A percentile compares a stretch with the other conserved stretches of the same genome.
Evolutionary conservation across 2,797 vertebrate genomes (phyloP).

Genomic region (Sylvia borin): DNA sequence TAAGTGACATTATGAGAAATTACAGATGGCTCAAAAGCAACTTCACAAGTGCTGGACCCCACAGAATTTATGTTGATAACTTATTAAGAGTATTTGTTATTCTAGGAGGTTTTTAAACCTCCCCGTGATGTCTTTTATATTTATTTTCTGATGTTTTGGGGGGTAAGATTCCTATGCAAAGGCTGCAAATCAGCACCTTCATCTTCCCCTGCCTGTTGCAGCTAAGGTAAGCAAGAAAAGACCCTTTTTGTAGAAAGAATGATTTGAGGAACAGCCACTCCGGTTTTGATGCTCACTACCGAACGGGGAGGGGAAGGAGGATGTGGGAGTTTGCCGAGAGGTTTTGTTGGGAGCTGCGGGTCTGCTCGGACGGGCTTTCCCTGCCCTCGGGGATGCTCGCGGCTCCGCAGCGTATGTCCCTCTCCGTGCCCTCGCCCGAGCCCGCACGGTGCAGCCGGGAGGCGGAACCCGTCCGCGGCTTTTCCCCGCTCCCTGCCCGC

Average conservation of each 20-base stretch:
- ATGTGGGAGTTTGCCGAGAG: not conserved
- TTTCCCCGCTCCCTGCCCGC: not conserved
- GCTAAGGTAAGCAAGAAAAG: not conserved
- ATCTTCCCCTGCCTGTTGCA: not conserved
- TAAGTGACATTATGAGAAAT: not conserved
- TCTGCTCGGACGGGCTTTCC: not conserved
- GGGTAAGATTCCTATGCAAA: not conserved
- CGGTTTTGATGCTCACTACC: not conserved
- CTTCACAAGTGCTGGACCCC: not conserved
- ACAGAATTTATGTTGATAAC: slow-evolving; percentile 12
- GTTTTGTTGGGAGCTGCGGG: not conserved
- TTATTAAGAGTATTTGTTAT: not conserved
- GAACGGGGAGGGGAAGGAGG: not conserved
- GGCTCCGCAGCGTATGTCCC: not conserved
- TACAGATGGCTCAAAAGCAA: slow-evolving; percentile 21
- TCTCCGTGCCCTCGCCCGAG: not conserved
- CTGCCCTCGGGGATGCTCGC: not conserved
- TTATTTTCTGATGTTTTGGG: not conserved
- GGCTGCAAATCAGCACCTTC: slow-evolving; percentile 1
- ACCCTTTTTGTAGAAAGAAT: not conserved
- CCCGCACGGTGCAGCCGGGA: no score
- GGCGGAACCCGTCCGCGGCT: accelerated
- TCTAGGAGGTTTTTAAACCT: not conserved
- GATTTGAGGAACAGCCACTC: not conserved
- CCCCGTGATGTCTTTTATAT: not conserved